Evolutionary conservation across 2,888 invertebrate genomes (phyloP), one percentile per base, ranked within the genome.

Genomic region (Drosophila crucigera): DNA sequence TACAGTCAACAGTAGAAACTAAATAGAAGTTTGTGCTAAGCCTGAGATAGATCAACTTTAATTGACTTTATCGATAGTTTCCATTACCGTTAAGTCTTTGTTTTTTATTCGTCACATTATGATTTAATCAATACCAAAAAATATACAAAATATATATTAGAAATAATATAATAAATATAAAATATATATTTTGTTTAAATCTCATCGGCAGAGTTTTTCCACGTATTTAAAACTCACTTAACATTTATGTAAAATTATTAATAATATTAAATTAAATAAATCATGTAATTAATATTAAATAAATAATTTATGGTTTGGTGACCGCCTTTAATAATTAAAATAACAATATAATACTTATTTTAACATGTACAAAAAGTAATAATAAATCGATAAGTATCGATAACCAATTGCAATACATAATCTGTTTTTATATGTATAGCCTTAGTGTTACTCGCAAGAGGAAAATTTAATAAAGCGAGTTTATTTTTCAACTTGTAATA

Each of bases 241-340:
- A 19, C 10, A 41, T 41, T 41, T 9, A 19, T 39, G 39, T 4
- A 9, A 41, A 41, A 41, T 10, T 39, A 2, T 19, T 22, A 6
- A 14, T 14, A 28, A 28, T 28, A 28, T 28, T 28, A 28, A 28
- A 7, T 22, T 22, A 47, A 47, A 47, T 22, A 47, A 43, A 22
- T 14, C 3, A 28, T 28, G 28, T 28, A 41, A 41, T 4, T 39
- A 2, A 47, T 14, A 7, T 22, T 22, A 47, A 47, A 47, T 47
- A 47, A 43, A 22, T 7, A 1, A 22, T 7, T 16, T 4, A 22
- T 22, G 14, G 14, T 22, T 10, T 41, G 10, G 1, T n/a, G 10
- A 1, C 10, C 41, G 0, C 0, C 4, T n/a, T 41, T 11, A 4
- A 1, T n/a, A 41, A 37, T 37, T 37, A 0, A 16, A 37, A 37